phyloP scores from a whole-genome alignment of 2,113 vertebrate species.

The Chauna torquata region DNA sequence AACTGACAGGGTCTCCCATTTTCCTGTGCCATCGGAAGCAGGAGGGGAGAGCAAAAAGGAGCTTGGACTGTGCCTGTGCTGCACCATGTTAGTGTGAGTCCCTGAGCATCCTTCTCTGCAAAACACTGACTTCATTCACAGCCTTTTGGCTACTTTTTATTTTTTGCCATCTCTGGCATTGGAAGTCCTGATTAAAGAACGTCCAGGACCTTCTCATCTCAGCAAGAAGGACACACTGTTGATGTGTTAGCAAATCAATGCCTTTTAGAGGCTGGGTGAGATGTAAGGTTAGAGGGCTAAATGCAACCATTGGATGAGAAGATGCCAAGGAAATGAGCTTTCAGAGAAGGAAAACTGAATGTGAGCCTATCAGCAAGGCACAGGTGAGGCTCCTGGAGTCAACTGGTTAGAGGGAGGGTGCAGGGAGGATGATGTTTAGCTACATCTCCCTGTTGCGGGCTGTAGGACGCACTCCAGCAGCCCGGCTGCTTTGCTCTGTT shows the following conservation, averaged over 20 bases:
- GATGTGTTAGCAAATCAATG: neutral
- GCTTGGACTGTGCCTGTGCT: neutral
- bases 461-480: neutral
- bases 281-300: neutral
- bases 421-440: neutral
- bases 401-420: neutral
- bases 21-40: neutral
- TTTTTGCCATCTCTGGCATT: neutral
- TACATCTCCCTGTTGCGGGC: neutral
- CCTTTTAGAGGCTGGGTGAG: neutral
- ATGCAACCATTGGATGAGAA: neutral
- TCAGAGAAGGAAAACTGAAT: neutral
- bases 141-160: neutral
- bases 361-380: neutral
- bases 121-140: neutral
- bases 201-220: neutral
- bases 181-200: neutral
- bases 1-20: neutral
- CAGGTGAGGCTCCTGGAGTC: neutral
- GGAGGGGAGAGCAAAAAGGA: neutral
- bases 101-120: neutral
- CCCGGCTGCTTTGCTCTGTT: neutral
- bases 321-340: neutral
- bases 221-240: neutral
- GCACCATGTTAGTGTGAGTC: accelerated